Conservation (phyloP, 1,140 invertebrate genomes). For the Chelonus insularis region DNA sequence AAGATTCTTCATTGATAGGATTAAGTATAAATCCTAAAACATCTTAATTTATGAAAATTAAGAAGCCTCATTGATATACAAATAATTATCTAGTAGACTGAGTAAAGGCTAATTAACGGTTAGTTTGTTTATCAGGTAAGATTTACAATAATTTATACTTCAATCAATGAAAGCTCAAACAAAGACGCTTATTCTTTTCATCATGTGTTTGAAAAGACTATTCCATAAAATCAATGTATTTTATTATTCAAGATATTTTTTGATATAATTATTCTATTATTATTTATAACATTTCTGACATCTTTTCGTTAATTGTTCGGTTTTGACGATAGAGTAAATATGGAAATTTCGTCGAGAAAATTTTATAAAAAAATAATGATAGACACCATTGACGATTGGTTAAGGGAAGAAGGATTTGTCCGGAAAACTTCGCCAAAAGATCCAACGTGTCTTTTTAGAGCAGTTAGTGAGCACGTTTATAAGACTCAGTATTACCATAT, state of each 20-base stretch:
- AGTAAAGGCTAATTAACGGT: too few relatives aligned
- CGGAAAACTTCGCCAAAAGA: constrained; percentile 83
- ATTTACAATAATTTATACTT: not conserved
- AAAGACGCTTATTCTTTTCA: not conserved
- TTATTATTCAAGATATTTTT: too few relatives aligned
- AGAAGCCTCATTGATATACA: too few relatives aligned
- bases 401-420: constrained; percentile 76
- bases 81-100: too few relatives aligned
- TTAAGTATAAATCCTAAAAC: too few relatives aligned
- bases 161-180: not conserved
- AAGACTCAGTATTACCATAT: constrained; percentile 76
- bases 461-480: constrained; percentile 83
- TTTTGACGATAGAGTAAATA: not conserved
- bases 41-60: too few relatives aligned
- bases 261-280: too few relatives aligned
- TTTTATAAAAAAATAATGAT: constrained; percentile 42
- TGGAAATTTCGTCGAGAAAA: constrained; percentile 45
- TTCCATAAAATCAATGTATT: too few relatives aligned
- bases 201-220: not conserved
- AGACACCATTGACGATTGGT: constrained; percentile 72
- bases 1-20: too few relatives aligned
- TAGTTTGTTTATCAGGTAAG: not conserved
- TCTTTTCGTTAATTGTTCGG: not conserved
- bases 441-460: constrained; percentile 81
- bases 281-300: not conserved